Percentiles rank a stretch among this genome's conserved stretches.
These are phyloP conservation scores for Hermodice carunculata DNA, from an alignment of 2,888 invertebrate species.

Conservation along the genomic window DNA sequence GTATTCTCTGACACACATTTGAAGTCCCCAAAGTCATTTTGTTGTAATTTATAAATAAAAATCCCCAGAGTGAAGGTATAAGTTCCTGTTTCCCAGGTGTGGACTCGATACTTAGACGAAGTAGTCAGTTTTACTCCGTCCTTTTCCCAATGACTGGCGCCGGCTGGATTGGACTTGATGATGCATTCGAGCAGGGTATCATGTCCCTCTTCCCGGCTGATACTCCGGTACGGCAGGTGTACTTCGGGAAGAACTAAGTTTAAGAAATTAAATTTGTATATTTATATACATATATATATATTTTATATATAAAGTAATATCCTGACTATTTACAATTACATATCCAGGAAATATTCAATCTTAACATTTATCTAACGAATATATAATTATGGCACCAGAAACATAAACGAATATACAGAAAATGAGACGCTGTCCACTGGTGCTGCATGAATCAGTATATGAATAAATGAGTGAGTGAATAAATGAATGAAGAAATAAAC, in stretches of 20 bases:
- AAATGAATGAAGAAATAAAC: too few relatives aligned
- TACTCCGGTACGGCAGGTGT: slow-evolving; percentile 48
- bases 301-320: too few relatives aligned
- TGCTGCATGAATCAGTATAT: too few relatives aligned
- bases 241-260: slow-evolving; percentile 59
- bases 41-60: slow-evolving; percentile 4
- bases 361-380: too few relatives aligned
- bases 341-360: too few relatives aligned
- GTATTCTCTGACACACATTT: slow-evolving; percentile 16
- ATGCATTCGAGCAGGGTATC: slow-evolving; percentile 61
- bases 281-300: too few relatives aligned
- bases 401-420: too few relatives aligned
- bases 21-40: slow-evolving; percentile 7
- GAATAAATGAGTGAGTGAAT: too few relatives aligned
- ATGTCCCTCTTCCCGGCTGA: slow-evolving; percentile 52
- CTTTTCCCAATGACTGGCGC: slow-evolving; percentile 50
- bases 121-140: slow-evolving; percentile 2
- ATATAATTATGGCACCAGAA: too few relatives aligned
- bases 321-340: too few relatives aligned
- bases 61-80: slow-evolving; percentile 11
- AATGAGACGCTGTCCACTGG: too few relatives aligned
- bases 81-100: slow-evolving; percentile 15
- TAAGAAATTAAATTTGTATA: not conserved
- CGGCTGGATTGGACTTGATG: slow-evolving; percentile 57
- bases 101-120: too few relatives aligned